These are phyloP conservation scores for Dendrolimus kikuchii DNA, from an alignment of 1,140 invertebrate genomes.

Conservation along the genomic window DNA sequence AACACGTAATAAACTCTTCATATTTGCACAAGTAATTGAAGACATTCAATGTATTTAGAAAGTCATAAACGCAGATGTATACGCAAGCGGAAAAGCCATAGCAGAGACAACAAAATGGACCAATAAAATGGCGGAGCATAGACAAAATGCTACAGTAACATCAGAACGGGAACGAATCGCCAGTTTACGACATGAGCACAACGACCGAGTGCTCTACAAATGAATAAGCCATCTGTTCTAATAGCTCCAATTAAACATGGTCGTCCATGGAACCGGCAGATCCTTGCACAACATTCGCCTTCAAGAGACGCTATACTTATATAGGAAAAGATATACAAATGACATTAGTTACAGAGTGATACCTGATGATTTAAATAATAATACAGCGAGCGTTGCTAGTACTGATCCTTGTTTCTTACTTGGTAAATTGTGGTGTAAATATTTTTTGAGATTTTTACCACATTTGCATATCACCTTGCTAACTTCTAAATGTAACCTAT, in stretches of 20 bases:
- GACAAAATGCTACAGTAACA: constrained; percentile 72
- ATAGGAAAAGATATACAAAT: background rate
- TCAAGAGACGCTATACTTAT: constrained; percentile 29
- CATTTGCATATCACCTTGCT: no score
- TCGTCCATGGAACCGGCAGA: constrained; percentile 29
- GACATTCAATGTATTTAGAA: background rate
- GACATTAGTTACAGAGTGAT: no score
- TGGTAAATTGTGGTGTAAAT: no score
- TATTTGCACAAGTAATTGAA: no score
- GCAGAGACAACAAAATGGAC: constrained; percentile 60
- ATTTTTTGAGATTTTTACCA: no score
- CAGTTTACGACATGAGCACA: constrained; percentile 68
- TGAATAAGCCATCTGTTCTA: constrained; percentile 72
- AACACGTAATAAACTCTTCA: no score
- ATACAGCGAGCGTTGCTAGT: no score
- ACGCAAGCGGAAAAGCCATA: constrained; percentile 8
- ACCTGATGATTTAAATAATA: no score
- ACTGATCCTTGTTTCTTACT: no score
- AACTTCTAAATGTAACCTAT: no score
- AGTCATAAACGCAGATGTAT: constrained; percentile 4
- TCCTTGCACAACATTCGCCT: constrained; percentile 28
- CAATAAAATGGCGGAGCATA: constrained; percentile 69
- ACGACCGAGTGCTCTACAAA: constrained; percentile 70
- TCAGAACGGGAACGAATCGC: constrained; percentile 69
- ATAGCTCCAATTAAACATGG: constrained; percentile 70